A percentile compares a stretch with the other conserved stretches of the same genome.
Evolutionary conservation across 2,113 vertebrate species (phyloP).

Genomic region (Nannospalax galili): DNA sequence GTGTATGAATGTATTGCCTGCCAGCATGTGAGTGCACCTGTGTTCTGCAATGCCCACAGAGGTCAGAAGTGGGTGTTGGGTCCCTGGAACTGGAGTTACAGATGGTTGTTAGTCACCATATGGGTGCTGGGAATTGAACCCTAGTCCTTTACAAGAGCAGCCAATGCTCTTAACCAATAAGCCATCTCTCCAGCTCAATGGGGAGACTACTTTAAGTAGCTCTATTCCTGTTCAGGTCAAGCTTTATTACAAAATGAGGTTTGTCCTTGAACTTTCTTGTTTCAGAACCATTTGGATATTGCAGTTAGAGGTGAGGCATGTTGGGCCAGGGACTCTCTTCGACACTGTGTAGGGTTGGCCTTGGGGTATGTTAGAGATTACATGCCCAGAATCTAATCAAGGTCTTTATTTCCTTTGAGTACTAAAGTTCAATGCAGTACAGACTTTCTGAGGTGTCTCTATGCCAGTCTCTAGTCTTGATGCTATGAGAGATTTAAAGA

Average conservation of each 20-base stretch:
- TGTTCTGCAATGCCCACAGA: no score
- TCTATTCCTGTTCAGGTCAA: not conserved
- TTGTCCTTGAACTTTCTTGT: not conserved
- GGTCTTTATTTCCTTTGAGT: not conserved
- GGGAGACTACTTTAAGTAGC: not conserved
- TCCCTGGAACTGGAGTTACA: no score
- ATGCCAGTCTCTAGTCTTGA: not conserved
- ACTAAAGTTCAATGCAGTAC: not conserved
- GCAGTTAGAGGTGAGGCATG: not conserved
- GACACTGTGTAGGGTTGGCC: accelerated
- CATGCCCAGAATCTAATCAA: not conserved
- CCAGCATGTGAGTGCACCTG: no score
- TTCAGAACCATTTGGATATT: not conserved
- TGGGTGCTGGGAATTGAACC: no score
- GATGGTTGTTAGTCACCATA: no score
- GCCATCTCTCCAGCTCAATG: no score
- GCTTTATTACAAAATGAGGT: not conserved
- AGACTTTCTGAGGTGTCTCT: not conserved
- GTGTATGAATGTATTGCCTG: no score
- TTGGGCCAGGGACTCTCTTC: not conserved
- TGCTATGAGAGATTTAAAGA: not conserved
- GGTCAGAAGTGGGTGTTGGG: no score
- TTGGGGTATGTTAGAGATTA: not conserved
- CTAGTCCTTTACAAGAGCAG: no score
- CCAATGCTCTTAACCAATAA: no score